Evolutionary conservation across 2,888 invertebrate species (phyloP).

Genomic region (Pyrocoelia pectoralis): DNA sequence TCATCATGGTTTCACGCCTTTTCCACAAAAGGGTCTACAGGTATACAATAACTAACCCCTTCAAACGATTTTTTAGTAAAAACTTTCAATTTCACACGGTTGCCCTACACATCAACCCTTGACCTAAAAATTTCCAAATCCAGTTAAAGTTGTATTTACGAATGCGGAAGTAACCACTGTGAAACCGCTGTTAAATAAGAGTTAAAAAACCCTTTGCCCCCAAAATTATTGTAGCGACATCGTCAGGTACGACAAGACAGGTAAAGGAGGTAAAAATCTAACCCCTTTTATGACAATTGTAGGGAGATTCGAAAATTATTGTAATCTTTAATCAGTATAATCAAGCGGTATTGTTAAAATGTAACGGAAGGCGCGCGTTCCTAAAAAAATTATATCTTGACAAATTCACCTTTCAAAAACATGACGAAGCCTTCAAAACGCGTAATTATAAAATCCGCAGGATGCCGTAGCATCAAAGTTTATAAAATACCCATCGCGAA

Average conservation of each 20-base stretch:
- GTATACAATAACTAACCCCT: constrained; percentile 25
- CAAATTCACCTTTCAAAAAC: constrained; percentile 44
- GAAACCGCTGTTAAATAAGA: constrained; percentile 51
- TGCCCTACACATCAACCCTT: constrained; percentile 42
- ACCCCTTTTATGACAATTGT: constrained; percentile 23
- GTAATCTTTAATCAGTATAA: constrained; percentile 35
- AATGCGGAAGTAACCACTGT: constrained; percentile 53
- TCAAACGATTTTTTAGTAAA: constrained; percentile 33
- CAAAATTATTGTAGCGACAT: constrained; percentile 25
- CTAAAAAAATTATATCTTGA: constrained; percentile 11
- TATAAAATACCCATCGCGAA: constrained; percentile 56
- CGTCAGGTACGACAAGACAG: constrained; percentile 36
- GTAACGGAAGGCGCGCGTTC: constrained; percentile 13
- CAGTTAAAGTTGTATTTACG: constrained; percentile 51
- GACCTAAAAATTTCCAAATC: constrained; percentile 46
- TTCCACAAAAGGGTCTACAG: constrained; percentile 19
- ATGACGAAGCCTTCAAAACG: constrained; percentile 43
- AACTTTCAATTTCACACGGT: constrained; percentile 53
- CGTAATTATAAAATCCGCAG: constrained; percentile 57
- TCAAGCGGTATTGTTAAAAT: constrained; percentile 27
- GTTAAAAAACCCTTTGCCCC: constrained; percentile 36
- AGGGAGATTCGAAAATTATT: constrained; percentile 21
- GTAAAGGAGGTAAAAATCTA: constrained; percentile 32
- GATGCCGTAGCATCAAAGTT: constrained; percentile 56
- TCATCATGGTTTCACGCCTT: constrained; percentile 37